Percentiles rank a stretch among this genome's conserved stretches.
phyloP scores from a whole-genome alignment of 2,888 invertebrate genomes.

The Heterodera filipjevi region DNA sequence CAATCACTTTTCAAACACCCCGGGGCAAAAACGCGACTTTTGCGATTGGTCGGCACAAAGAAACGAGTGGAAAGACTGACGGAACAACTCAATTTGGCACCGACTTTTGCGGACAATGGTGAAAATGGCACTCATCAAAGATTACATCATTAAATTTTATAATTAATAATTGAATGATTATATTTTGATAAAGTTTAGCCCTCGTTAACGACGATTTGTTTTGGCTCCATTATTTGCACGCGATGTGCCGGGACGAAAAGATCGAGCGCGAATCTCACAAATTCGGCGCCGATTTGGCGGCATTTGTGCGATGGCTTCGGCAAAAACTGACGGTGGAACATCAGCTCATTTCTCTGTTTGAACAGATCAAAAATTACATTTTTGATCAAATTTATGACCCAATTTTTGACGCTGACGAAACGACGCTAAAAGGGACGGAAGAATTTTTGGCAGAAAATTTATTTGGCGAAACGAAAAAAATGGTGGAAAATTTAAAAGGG shows the following conservation, averaged over 20 bases:
- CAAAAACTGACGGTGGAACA: background rate
- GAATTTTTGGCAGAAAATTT: background rate
- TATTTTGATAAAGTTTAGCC: background rate
- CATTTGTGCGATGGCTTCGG: background rate
- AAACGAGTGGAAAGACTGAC: background rate
- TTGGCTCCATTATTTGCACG: no score
- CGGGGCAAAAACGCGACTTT: background rate
- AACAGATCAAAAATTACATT: background rate
- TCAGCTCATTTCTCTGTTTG: background rate
- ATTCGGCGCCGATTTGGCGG: background rate
- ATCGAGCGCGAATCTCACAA: background rate
- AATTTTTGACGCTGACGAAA: background rate
- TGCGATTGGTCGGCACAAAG: constrained; percentile 1
- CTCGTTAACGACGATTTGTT: background rate
- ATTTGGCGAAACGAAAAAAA: background rate
- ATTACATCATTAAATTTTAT: no score
- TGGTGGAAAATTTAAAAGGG: background rate
- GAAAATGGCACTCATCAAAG: background rate
- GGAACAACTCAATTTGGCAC: background rate
- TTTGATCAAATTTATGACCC: background rate
- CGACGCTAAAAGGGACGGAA: background rate
- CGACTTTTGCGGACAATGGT: background rate
- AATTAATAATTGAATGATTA: no score
- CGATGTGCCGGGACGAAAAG: background rate
- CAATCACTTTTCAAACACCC: background rate